Evolutionary conservation across 1,140 invertebrate species (phyloP).

Genomic region (Homarus americanus): DNA sequence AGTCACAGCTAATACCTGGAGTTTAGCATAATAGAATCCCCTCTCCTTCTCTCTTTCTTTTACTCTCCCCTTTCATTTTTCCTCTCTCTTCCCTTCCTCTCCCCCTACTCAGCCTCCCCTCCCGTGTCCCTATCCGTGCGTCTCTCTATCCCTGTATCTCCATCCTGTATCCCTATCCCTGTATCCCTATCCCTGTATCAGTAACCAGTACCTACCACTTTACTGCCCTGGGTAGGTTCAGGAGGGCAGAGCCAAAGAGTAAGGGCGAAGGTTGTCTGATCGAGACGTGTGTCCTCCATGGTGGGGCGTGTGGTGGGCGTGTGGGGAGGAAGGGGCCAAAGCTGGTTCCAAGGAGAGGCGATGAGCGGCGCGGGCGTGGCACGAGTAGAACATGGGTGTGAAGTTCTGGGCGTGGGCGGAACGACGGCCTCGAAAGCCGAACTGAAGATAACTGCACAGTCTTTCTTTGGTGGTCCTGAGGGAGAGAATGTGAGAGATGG

Average conservation of each 20-base stretch:
- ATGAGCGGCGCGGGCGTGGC: constrained; percentile 30
- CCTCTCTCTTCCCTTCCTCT: background rate
- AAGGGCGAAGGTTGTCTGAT: constrained; percentile 21
- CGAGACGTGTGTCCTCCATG: constrained; percentile 10
- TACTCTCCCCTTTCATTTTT: background rate
- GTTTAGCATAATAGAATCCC: too few species aligned
- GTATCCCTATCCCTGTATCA: too few species aligned
- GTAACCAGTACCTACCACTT: too few species aligned
- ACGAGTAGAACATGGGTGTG: constrained; percentile 49
- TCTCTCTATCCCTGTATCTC: background rate
- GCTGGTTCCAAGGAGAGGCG: constrained; percentile 45
- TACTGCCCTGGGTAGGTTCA: background rate
- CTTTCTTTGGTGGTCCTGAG: constrained; percentile 46
- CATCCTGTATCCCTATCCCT: background rate
- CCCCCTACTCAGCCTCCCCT: background rate
- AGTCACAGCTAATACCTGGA: too few species aligned
- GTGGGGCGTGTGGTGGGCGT: background rate
- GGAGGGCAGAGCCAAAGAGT: constrained; percentile 38
- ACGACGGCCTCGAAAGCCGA: constrained; percentile 12
- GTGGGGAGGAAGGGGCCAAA: constrained; percentile 16
- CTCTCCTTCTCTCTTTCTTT: background rate
- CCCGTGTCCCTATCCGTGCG: too few species aligned
- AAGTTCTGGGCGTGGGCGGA: constrained; percentile 30
- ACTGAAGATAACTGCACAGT: constrained; percentile 11
- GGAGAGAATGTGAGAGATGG: background rate